A percentile compares a stretch with the other conserved stretches of the same genome.
Evolutionary conservation across 2,888 invertebrate genomes (phyloP).

Genomic region (Ichneumoninae sp.): DNA sequence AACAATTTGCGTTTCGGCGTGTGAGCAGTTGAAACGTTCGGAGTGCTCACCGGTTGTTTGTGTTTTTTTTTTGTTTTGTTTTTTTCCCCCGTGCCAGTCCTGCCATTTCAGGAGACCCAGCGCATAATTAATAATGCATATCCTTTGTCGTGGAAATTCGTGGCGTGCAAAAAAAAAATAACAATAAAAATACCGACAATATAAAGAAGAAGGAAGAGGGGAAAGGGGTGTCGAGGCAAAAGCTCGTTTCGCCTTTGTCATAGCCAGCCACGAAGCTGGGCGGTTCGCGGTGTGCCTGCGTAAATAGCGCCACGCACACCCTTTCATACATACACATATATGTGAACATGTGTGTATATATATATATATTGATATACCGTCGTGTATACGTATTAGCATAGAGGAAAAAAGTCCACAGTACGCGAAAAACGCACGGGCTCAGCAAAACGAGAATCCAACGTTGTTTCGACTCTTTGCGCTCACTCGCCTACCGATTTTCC

Average conservation of each 20-base stretch:
- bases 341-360: no score
- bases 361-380: not conserved
- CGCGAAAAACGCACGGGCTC: not conserved
- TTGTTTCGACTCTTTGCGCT: conserved; percentile 8
- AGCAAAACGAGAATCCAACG: not conserved
- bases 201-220: conserved; percentile 13
- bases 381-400: not conserved
- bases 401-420: not conserved
- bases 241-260: conserved; percentile 35
- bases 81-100: not conserved
- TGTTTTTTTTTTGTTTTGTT: no score
- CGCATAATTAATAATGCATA: conserved; percentile 37
- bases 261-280: conserved; percentile 18
- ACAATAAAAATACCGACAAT: conserved; percentile 3
- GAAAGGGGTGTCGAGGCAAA: conserved; percentile 5
- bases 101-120: not conserved
- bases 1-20: conserved; percentile 23
- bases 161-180: conserved; percentile 41
- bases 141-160: conserved; percentile 39
- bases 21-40: conserved; percentile 1
- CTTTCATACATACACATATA: not conserved
- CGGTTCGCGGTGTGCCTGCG: conserved; percentile 19
- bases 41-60: not conserved
- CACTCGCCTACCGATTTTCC: conserved; percentile 23
- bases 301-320: conserved; percentile 27